phyloP scores from a whole-genome alignment of 2,113 vertebrate species.

The Nematolebias whitei region DNA sequence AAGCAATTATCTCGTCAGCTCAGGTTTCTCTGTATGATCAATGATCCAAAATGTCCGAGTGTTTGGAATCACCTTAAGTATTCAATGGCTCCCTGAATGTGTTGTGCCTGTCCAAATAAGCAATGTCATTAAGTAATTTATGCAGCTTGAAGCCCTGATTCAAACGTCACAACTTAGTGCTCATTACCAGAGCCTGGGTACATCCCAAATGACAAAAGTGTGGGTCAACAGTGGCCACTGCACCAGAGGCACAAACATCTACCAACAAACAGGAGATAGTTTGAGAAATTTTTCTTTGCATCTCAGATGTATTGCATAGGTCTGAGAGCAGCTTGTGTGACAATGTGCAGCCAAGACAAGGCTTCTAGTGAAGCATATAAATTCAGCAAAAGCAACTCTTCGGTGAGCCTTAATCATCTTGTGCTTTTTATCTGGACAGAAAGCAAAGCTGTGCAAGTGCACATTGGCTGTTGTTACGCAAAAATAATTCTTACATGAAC shows the following conservation, averaged over 20 bases:
- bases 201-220: constrained; percentile 22
- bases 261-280: constrained; percentile 4
- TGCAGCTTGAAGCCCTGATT: constrained; percentile 45
- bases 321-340: constrained; percentile 41
- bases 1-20: constrained; percentile 55
- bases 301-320: constrained; percentile 25
- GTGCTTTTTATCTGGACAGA: constrained; percentile 25
- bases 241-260: background rate
- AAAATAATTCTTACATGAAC: constrained; percentile 7
- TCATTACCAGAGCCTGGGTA: constrained; percentile 11
- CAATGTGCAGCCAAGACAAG: constrained; percentile 27
- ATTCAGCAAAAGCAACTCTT: constrained; percentile 49
- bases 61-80: constrained; percentile 37
- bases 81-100: background rate
- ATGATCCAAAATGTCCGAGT: constrained; percentile 44
- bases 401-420: constrained; percentile 52
- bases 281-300: constrained; percentile 16
- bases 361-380: constrained; percentile 56
- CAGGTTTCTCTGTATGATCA: constrained; percentile 50
- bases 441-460: constrained; percentile 24
- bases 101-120: constrained; percentile 25
- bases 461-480: constrained; percentile 27
- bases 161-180: constrained; percentile 55
- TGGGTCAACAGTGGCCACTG: constrained; percentile 10
- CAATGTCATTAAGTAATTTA: background rate